Evolutionary conservation across 1,140 invertebrate species (phyloP).

Genomic region (Delia radicum): DNA sequence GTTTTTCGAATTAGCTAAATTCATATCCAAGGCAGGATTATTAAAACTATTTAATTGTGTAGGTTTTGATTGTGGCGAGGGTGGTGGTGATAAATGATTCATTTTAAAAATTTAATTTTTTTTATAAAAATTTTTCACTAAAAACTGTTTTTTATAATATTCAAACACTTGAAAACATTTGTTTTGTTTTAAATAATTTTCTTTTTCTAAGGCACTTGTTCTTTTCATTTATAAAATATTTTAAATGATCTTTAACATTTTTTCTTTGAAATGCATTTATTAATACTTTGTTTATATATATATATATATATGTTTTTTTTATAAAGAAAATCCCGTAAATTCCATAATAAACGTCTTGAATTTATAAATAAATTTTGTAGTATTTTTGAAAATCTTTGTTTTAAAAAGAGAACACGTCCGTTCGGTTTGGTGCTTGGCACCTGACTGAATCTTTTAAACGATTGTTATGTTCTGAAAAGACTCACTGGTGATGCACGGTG

Average conservation of each 20-base stretch:
- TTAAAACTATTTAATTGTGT: conserved; percentile 35
- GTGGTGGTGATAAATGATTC: conserved; percentile 54
- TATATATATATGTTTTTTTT: not conserved
- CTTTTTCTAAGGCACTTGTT: not conserved
- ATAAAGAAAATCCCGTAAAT: not conserved
- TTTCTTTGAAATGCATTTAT: not conserved
- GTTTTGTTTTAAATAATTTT: not conserved
- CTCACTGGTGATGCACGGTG: conserved; percentile 20
- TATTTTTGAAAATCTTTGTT: not conserved
- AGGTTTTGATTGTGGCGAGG: conserved; percentile 50
- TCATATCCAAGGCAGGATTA: conserved; percentile 39
- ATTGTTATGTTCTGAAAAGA: conserved; percentile 51
- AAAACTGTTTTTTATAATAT: not conserved
- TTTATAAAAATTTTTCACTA: not conserved
- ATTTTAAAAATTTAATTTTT: conserved; percentile 33
- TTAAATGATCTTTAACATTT: not conserved
- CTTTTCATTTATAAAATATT: not conserved
- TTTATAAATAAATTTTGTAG: not conserved
- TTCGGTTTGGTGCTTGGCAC: conserved; percentile 55
- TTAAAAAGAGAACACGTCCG: conserved; percentile 43
- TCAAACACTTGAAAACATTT: too few relatives aligned
- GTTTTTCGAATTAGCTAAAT: conserved; percentile 36
- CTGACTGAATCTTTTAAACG: conserved; percentile 55
- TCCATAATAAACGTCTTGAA: not conserved
- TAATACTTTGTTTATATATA: not conserved